Percentiles rank a stretch among this genome's conserved stretches.
phyloP scores from a whole-genome alignment of 1,140 invertebrate genomes.

The Dysdera silvatica region DNA sequence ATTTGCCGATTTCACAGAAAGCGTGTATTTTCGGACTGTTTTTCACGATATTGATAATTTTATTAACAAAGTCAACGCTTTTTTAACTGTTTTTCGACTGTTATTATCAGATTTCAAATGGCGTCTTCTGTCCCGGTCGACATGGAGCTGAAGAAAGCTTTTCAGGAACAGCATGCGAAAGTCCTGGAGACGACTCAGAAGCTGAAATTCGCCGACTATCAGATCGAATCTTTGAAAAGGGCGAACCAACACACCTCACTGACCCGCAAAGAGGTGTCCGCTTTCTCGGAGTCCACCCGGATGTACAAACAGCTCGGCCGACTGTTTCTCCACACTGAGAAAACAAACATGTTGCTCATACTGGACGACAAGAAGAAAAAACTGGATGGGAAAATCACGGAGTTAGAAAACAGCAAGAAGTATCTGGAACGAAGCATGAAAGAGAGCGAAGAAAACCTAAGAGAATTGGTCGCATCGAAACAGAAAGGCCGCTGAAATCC shows the following conservation, averaged over 20 bases:
- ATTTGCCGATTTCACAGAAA: too few relatives aligned
- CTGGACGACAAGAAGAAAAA: slow-evolving; percentile 54
- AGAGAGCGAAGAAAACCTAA: slow-evolving; percentile 72
- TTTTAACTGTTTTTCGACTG: too few relatives aligned
- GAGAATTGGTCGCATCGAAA: slow-evolving; percentile 62
- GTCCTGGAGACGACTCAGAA: slow-evolving; percentile 71
- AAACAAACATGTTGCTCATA: slow-evolving; percentile 56
- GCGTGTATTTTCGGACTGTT: too few relatives aligned
- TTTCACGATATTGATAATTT: too few relatives aligned
- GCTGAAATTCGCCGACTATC: slow-evolving; percentile 65
- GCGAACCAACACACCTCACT: slow-evolving; percentile 61
- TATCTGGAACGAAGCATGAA: slow-evolving; percentile 69
- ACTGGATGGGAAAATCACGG: slow-evolving; percentile 62
- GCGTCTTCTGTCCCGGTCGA: too few relatives aligned
- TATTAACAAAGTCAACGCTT: too few relatives aligned
- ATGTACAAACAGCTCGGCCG: slow-evolving; percentile 72
- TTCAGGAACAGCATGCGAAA: slow-evolving; percentile 72
- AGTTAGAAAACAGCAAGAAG: slow-evolving; percentile 61
- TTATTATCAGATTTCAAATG: too few relatives aligned
- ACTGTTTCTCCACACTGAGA: slow-evolving; percentile 66
- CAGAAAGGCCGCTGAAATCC: slow-evolving; percentile 33
- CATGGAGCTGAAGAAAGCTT: too few relatives aligned
- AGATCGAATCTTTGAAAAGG: slow-evolving; percentile 63
- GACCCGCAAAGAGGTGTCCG: slow-evolving; percentile 55
- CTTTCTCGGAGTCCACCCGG: slow-evolving; percentile 54